These are phyloP conservation scores for Diarsia mendica DNA, from an alignment of 2,888 invertebrate species.

Conservation along the genomic window DNA sequence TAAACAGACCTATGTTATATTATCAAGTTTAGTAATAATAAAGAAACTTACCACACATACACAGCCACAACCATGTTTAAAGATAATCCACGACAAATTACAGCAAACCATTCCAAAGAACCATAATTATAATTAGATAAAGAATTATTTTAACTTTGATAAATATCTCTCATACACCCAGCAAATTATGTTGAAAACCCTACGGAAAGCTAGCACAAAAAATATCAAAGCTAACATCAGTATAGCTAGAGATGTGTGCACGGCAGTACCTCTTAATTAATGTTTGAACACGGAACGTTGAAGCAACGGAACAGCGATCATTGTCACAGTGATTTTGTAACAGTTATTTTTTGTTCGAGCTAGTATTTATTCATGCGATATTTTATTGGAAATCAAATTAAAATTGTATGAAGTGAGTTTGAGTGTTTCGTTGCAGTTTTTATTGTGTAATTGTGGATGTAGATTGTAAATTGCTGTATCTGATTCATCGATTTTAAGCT, in stretches of 20 bases:
- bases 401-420: constrained; percentile 6
- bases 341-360: constrained; percentile 38
- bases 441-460: background rate
- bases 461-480: background rate
- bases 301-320: constrained; percentile 26
- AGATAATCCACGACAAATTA: background rate
- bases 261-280: constrained; percentile 63
- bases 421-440: constrained; percentile 4
- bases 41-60: background rate
- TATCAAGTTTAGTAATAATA: background rate
- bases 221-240: background rate
- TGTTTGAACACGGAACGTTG: constrained; percentile 56
- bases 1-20: background rate
- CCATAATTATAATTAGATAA: background rate
- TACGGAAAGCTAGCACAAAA: constrained; percentile 15
- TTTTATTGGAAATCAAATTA: constrained; percentile 39
- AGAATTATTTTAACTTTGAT: background rate
- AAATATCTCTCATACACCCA: background rate
- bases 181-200: background rate
- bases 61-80: background rate
- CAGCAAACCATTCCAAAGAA: background rate
- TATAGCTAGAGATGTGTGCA: constrained; percentile 27
- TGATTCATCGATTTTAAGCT: background rate
- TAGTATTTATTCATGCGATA: constrained; percentile 41
- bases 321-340: constrained; percentile 56